Percentiles rank a stretch among this genome's conserved stretches.
Conservation (phyloP, 2,888 invertebrate genomes). For the Andrena dorsata region DNA sequence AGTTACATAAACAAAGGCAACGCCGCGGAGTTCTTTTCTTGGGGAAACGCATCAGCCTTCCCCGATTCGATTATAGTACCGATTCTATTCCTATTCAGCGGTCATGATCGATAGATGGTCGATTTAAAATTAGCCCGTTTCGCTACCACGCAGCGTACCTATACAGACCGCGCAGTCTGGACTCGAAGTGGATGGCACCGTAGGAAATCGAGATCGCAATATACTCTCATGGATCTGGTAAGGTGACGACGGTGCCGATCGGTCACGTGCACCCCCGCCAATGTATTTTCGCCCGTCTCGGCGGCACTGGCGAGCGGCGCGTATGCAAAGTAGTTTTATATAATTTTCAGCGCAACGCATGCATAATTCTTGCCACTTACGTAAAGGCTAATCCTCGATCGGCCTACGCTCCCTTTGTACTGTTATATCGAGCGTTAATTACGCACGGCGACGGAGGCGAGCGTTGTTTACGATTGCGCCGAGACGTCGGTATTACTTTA, state of each 20-base stretch:
- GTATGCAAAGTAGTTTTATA: constrained; percentile 44
- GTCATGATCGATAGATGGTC: constrained; percentile 25
- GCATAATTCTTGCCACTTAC: constrained; percentile 46
- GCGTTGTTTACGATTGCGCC: constrained; percentile 24
- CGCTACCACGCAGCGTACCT: neutral
- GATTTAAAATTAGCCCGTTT: constrained; percentile 42
- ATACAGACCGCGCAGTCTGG: neutral
- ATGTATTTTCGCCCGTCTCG: constrained; percentile 20
- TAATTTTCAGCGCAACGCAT: constrained; percentile 42
- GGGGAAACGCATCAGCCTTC: constrained; percentile 20
- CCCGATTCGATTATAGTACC: constrained; percentile 34
- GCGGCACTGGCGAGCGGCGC: neutral
- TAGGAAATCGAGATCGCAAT: neutral
- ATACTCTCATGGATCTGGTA: neutral
- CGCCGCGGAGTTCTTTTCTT: neutral
- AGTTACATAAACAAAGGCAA: neutral
- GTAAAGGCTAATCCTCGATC: constrained; percentile 41
- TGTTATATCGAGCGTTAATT: constrained; percentile 37
- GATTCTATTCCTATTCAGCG: constrained; percentile 25
- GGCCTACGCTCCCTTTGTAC: neutral
- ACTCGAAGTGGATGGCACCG: neutral
- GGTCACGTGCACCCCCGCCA: constrained; percentile 9
- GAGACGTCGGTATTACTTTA: neutral
- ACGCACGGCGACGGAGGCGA: constrained; percentile 12
- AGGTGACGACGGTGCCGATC: neutral